phyloP scores from a whole-genome alignment of 2,888 invertebrate genomes.

The Coenonympha arcania region DNA sequence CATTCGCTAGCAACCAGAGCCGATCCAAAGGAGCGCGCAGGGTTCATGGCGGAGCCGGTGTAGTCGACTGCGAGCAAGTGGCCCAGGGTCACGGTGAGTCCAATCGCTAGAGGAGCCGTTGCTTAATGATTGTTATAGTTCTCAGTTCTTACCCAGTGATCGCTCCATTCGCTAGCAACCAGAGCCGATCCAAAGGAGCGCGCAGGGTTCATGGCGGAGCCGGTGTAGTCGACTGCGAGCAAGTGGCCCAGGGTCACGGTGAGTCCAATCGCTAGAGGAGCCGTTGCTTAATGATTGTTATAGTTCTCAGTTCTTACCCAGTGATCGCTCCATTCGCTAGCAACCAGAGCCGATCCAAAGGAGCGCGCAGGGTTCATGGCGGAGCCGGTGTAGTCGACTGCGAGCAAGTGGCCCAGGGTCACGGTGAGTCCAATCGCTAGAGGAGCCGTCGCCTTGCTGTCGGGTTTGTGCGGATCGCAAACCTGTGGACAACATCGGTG shows the following conservation, averaged over 20 bases:
- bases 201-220: constrained; percentile 95
- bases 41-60: constrained; percentile 95
- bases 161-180: constrained; percentile 79
- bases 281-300: too few relatives aligned
- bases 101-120: constrained; percentile 89
- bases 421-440: constrained; percentile 92
- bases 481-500: too few relatives aligned
- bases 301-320: constrained; percentile 89
- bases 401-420: constrained; percentile 86
- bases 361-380: constrained; percentile 95
- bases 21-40: constrained; percentile 90
- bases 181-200: constrained; percentile 90
- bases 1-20: constrained; percentile 84
- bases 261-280: constrained; percentile 90
- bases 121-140: too few relatives aligned
- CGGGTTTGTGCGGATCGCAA: constrained; percentile 83
- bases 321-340: constrained; percentile 82
- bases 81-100: constrained; percentile 87
- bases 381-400: constrained; percentile 88
- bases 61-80: constrained; percentile 88
- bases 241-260: constrained; percentile 89
- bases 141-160: constrained; percentile 90
- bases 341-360: constrained; percentile 88
- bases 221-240: constrained; percentile 87
- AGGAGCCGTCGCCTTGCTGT: constrained; percentile 86